Evolutionary conservation across 2,888 invertebrate species (phyloP).

Genomic region (Andrena praecox): DNA sequence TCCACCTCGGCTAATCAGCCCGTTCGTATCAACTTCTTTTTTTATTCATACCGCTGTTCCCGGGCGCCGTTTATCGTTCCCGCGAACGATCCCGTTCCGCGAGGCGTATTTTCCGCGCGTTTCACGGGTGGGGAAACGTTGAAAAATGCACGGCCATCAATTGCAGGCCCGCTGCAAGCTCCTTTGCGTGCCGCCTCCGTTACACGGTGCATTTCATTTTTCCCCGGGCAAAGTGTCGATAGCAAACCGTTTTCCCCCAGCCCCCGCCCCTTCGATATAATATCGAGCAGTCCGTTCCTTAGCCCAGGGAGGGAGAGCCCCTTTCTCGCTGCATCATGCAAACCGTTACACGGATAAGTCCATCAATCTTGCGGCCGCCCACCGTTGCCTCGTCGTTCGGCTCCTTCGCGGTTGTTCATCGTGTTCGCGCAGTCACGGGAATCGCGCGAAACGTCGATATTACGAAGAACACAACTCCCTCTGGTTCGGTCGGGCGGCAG

Average conservation of each 20-base stretch:
- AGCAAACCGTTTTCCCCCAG: constrained; percentile 24
- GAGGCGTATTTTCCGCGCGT: neutral
- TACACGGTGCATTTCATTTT: constrained; percentile 42
- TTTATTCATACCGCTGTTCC: neutral
- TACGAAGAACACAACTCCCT: neutral
- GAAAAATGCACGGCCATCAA: constrained; percentile 43
- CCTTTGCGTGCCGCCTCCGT: constrained; percentile 29
- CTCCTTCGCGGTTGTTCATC: constrained; percentile 29
- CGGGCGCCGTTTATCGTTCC: neutral
- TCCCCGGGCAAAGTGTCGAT: constrained; percentile 50
- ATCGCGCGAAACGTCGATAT: constrained; percentile 22
- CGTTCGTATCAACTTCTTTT: neutral
- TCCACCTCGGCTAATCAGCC: neutral
- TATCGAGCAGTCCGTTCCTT: constrained; percentile 26
- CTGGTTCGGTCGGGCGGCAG: neutral
- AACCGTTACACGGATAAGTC: constrained; percentile 53
- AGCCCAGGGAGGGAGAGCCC: neutral
- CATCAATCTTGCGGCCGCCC: constrained; percentile 50
- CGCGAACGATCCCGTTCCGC: neutral
- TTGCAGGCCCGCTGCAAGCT: constrained; percentile 15
- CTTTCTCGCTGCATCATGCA: constrained; percentile 48
- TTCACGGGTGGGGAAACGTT: constrained; percentile 10
- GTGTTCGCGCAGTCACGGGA: constrained; percentile 8
- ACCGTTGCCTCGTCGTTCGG: constrained; percentile 22
- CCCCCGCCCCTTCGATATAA: constrained; percentile 11